Percentiles rank a stretch among this genome's conserved stretches.
phyloP scores from a whole-genome alignment of 2,888 invertebrate species.

The Zaprionus lineosus region DNA sequence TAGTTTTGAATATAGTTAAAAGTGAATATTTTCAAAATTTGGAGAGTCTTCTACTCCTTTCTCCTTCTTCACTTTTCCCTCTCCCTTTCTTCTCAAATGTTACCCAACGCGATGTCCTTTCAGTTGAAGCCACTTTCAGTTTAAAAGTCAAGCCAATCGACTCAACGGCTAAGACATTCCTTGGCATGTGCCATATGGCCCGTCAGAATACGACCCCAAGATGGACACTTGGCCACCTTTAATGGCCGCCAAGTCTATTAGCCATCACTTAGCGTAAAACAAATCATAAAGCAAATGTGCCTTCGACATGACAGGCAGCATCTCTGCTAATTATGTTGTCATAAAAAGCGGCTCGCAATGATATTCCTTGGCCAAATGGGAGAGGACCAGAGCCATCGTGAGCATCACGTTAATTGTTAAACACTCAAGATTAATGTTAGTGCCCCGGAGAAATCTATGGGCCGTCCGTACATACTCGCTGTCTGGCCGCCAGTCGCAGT shows the following conservation, averaged over 20 bases:
- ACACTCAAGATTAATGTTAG: slow-evolving; percentile 67
- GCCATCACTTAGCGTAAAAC: slow-evolving; percentile 62
- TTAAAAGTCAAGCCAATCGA: slow-evolving; percentile 55
- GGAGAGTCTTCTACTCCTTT: too few species aligned
- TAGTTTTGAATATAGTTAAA: too few species aligned
- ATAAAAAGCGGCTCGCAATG: slow-evolving; percentile 53
- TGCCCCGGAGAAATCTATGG: slow-evolving; percentile 24
- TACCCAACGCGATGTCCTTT: too few species aligned
- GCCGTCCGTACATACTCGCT: slow-evolving; percentile 2
- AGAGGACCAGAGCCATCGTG: slow-evolving; percentile 5
- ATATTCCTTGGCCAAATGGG: slow-evolving; percentile 32
- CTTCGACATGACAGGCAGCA: slow-evolving; percentile 31
- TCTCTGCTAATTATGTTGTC: slow-evolving; percentile 59
- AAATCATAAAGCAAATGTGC: slow-evolving; percentile 61
- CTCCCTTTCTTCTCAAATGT: too few species aligned
- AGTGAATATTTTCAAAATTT: too few species aligned
- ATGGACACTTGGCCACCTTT: slow-evolving; percentile 50
- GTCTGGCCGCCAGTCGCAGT: slow-evolving; percentile 20
- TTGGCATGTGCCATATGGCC: slow-evolving; percentile 51
- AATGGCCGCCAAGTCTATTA: slow-evolving; percentile 60
- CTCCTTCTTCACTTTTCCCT: too few species aligned
- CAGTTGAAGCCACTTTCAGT: too few species aligned
- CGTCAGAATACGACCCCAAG: not conserved
- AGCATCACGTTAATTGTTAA: slow-evolving; percentile 60
- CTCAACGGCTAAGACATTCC: slow-evolving; percentile 31